Evolutionary conservation across 1,140 invertebrate genomes (phyloP), one percentile per base, ranked within the genome.

Genomic region (Musca domestica): DNA sequence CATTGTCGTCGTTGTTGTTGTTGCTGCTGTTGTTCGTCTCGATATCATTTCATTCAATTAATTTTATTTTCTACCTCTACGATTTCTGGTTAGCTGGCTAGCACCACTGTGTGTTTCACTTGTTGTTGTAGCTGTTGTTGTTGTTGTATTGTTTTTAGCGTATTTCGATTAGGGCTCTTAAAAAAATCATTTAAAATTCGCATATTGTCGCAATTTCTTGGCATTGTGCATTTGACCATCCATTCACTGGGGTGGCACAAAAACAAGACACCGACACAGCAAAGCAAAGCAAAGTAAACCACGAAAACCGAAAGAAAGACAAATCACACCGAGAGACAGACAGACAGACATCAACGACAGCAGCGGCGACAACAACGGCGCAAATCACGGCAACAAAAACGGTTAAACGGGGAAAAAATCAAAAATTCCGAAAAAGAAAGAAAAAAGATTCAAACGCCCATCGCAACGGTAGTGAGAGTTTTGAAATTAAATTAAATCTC

Each of bases 121-220:
- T 4, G 17, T 47, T 34, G n/a, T 20, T 54, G 14, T 66, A 48
- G 23, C 66, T 46, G 63, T 58, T 47, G 70, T 74, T 79, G 77
- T 77, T 72, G 67, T 65, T 30, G 61, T 14, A 51, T 46, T 41
- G 54, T 56, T 46, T 56, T 54, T 67, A 41, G 34, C 34, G 34
- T 41, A 41, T 41, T 41, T 41, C 30, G 64, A 65, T 65, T 51
- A 65, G 46, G 46, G 46, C 46, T 65, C 47, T 64, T 61, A 41
- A 34, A 34, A 51, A 65, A 48, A 67, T 51, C 47, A 74, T 75
- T 80, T 80, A 73, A 80, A 80, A 77, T 80, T 77, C 76, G 77
- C 77, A 76, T 75, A 73, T 72, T 77, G 76, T 77, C 76, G 76
- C 77, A 70, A 73, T 76, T 77, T 77, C 76, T 80, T 80, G 77